Conservation (phyloP, 2,888 invertebrate genomes). For the Electrophaes corylata region DNA sequence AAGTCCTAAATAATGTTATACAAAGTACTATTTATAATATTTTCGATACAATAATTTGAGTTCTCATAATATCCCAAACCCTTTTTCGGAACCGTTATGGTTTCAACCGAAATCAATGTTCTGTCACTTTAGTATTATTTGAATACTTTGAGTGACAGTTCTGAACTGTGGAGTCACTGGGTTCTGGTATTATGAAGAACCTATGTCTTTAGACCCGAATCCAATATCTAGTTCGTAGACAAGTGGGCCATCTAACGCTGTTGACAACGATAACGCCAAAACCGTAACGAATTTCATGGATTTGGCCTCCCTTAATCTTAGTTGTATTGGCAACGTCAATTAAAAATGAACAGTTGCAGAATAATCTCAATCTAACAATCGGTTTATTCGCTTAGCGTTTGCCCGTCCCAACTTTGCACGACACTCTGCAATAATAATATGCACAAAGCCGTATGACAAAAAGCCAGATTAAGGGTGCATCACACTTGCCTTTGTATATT, state of each 20-base stretch:
- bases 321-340: background rate
- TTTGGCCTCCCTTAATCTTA: background rate
- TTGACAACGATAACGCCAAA: background rate
- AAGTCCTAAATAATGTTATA: too few species aligned
- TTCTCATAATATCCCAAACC: background rate
- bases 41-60: background rate
- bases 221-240: background rate
- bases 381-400: background rate
- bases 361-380: background rate
- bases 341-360: background rate
- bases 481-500: background rate
- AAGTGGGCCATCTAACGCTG: background rate
- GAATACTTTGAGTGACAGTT: slow-evolving; percentile 16
- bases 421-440: slow-evolving; percentile 7
- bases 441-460: background rate
- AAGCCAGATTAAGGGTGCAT: background rate
- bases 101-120: slow-evolving; percentile 8
- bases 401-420: background rate
- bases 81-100: slow-evolving; percentile 4
- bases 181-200: slow-evolving; percentile 7
- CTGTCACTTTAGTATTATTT: slow-evolving; percentile 8
- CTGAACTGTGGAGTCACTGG: slow-evolving; percentile 1
- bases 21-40: background rate
- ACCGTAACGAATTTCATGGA: too few species aligned
- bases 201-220: slow-evolving; percentile 2